These are phyloP conservation scores for Calidris pugnax DNA, from an alignment of 2,113 vertebrate genomes.

Conservation along the genomic window DNA sequence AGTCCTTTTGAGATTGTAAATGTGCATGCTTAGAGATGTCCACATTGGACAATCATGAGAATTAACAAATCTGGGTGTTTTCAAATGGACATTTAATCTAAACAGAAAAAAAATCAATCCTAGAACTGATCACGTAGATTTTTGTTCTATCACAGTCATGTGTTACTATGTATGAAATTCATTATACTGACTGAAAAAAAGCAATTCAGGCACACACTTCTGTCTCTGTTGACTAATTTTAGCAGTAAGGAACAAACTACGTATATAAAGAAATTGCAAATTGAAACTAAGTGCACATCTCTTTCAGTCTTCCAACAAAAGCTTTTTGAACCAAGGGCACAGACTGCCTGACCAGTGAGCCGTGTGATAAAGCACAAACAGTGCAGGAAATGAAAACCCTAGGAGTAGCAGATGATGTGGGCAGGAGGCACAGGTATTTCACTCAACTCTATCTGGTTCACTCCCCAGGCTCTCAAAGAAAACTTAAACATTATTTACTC, in stretches of 20 bases:
- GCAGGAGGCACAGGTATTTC: constrained; percentile 74
- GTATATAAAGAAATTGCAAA: background rate
- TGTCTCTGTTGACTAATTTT: background rate
- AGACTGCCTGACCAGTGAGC: constrained; percentile 75
- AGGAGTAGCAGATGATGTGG: constrained; percentile 79
- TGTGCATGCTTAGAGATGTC: background rate
- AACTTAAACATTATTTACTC: constrained; percentile 79
- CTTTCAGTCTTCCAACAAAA: constrained; percentile 23
- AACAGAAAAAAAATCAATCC: background rate
- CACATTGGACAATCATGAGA: background rate
- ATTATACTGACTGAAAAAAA: background rate
- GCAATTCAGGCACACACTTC: background rate
- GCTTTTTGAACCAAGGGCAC: constrained; percentile 70
- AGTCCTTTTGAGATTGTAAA: background rate
- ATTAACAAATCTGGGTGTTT: background rate
- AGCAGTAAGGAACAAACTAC: background rate
- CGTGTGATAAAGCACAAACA: constrained; percentile 78
- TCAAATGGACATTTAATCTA: background rate
- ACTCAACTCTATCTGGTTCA: constrained; percentile 68
- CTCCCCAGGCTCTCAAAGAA: constrained; percentile 76
- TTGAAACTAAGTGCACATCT: constrained; percentile 10
- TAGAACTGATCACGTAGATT: background rate
- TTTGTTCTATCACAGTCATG: background rate
- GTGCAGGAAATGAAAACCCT: constrained; percentile 83
- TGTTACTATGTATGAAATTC: background rate